Base-by-base conservation (phyloP, 2,888 invertebrate species). In the Nebria salina region DNA sequence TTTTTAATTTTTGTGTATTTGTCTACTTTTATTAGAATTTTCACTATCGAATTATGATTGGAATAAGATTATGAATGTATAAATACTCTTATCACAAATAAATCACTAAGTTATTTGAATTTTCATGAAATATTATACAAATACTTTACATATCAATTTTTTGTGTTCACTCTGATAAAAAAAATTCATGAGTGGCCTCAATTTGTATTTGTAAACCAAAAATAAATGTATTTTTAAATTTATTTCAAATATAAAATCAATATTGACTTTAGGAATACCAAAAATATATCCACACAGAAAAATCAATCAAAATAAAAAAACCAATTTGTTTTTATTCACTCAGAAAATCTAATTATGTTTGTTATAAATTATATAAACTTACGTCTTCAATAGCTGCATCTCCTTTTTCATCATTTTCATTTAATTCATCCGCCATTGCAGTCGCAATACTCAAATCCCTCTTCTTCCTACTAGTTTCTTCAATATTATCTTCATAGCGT, bases 381-480 rank as follows among this genome's bases (percentile, higher is more conserved):
- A 93, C 94, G 89, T 93, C 93, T 89, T 94, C 94, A 41, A 91
- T 89, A 0, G 92, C 93, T 64, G 89, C 90, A 84, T 94, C 91
- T 41, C 91, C 90, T 0, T 91, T 91, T 79, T 91, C 92, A 78
- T 93, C 93, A 70, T 93, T 91, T 83, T 91, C 90, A 77, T 91
- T 92, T 1, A 93, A 86, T 65, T 90, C 87, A 13, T 88, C 88
- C 66, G 87, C 85, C 13, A 92, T 86, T 0, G 92, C 90, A 0
- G 90, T 89, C 20, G 90, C 89, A 0, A 92, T 85, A 85, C 92
- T 87, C 74, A 92, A 85, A 41, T 93, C 91, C 77, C 92, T 87
- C 84, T 90, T 91, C 20, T 87, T 86, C 81, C 89, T 85, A 64
- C 84, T 86, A 20, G 84, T 83, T 78, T 86, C 87, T 83, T 88